These are phyloP conservation scores for Eupeodes corollae DNA, from an alignment of 1,140 invertebrate species.

Conservation along the genomic window DNA sequence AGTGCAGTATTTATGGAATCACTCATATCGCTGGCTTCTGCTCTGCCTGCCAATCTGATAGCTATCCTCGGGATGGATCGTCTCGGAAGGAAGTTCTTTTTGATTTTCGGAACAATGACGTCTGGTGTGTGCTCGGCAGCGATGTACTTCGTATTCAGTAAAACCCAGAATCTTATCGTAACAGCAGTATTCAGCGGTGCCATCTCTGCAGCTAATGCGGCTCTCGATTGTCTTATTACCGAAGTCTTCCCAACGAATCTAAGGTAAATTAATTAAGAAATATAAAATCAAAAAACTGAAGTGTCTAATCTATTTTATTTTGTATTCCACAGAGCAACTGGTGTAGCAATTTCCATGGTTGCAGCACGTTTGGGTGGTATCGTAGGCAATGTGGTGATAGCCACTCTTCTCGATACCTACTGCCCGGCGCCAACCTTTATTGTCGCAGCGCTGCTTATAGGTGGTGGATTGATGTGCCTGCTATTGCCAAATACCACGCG, in stretches of 20 bases:
- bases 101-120: slow-evolving; percentile 78
- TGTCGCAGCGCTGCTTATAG: slow-evolving; percentile 64
- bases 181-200: slow-evolving; percentile 77
- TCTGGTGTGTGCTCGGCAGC: slow-evolving; percentile 71
- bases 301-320: slow-evolving; percentile 2
- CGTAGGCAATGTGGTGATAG: slow-evolving; percentile 77
- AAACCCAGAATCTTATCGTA: slow-evolving; percentile 68
- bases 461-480: slow-evolving; percentile 71
- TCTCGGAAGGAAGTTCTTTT: slow-evolving; percentile 78
- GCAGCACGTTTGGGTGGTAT: slow-evolving; percentile 73
- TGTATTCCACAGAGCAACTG: slow-evolving; percentile 50
- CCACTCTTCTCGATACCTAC: slow-evolving; percentile 65
- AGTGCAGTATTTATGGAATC: slow-evolving; percentile 72
- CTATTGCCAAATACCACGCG: slow-evolving; percentile 76
- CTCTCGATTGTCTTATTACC: slow-evolving; percentile 75
- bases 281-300: not conserved
- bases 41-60: slow-evolving; percentile 71
- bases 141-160: slow-evolving; percentile 73
- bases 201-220: slow-evolving; percentile 78
- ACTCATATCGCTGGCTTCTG: slow-evolving; percentile 71
- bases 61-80: slow-evolving; percentile 65
- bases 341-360: slow-evolving; percentile 77
- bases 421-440: slow-evolving; percentile 79
- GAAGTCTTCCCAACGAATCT: slow-evolving; percentile 82
- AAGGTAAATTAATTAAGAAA: slow-evolving; percentile 37